Evolutionary conservation across 2,113 vertebrate species (phyloP).

Genomic region (Antigone vipio): DNA sequence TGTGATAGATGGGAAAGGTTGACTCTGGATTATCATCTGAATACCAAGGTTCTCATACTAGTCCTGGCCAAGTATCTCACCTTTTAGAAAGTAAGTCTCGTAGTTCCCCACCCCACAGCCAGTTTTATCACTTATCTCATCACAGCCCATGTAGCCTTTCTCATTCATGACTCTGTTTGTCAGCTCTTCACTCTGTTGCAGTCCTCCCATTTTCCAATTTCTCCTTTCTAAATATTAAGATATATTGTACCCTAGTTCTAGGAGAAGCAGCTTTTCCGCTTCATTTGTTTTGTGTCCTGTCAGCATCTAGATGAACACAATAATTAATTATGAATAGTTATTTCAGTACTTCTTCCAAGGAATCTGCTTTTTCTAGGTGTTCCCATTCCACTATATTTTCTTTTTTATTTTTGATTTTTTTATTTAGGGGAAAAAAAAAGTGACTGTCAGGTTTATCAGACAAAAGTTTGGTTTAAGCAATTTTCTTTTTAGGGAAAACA

Average conservation of each 20-base stretch:
- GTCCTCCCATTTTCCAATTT: constrained; percentile 2
- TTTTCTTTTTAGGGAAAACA: neutral
- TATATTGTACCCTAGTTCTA: constrained; percentile 27
- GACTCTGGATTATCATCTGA: neutral
- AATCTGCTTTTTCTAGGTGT: neutral
- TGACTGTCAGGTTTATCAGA: neutral
- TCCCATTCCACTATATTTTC: neutral
- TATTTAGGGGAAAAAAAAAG: neutral
- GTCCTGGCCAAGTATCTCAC: neutral
- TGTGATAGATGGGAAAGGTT: neutral
- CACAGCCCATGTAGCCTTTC: neutral
- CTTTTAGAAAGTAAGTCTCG: neutral
- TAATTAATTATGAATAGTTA: constrained; percentile 53
- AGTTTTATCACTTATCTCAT: neutral
- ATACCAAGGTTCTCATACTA: neutral
- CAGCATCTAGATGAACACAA: constrained; percentile 40
- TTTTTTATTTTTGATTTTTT: neutral
- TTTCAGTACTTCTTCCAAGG: neutral
- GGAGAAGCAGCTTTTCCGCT: constrained; percentile 51
- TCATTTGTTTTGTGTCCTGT: constrained; percentile 54
- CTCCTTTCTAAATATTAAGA: constrained; percentile 33
- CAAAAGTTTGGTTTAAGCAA: neutral
- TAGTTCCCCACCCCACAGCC: neutral
- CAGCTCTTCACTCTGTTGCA: neutral
- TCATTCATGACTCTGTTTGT: neutral